These are phyloP conservation scores for Calliphora vomitoria DNA, from an alignment of 2,888 invertebrate genomes.

Conservation along the genomic window DNA sequence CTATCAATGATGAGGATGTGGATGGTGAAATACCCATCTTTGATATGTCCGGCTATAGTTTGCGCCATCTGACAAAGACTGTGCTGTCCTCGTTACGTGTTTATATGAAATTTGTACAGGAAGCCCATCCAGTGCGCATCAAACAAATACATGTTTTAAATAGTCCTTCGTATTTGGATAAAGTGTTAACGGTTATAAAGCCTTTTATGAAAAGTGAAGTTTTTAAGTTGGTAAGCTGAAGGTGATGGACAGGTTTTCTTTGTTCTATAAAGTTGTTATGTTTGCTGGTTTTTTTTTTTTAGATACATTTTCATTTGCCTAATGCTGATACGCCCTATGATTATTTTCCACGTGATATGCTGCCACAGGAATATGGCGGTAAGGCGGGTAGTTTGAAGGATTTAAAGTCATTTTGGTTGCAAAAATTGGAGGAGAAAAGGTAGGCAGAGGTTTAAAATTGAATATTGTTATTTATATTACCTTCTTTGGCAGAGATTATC, in stretches of 20 bases:
- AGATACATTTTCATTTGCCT: constrained; percentile 90
- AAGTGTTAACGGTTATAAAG: constrained; percentile 87
- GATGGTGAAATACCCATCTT: constrained; percentile 90
- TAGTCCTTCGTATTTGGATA: constrained; percentile 88
- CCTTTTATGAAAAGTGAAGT: constrained; percentile 89
- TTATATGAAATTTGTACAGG: constrained; percentile 91
- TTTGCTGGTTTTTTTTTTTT: background rate
- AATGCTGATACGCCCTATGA: constrained; percentile 88
- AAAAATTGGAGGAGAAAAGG: constrained; percentile 87
- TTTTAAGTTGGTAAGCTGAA: constrained; percentile 86
- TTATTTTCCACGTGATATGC: constrained; percentile 87
- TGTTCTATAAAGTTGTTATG: background rate
- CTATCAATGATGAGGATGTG: constrained; percentile 85
- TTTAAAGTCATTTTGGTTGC: constrained; percentile 87
- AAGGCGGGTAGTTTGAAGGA: constrained; percentile 87
- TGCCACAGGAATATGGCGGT: constrained; percentile 90
- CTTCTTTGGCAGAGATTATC: constrained; percentile 85
- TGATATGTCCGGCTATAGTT: constrained; percentile 88
- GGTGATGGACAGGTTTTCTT: too few species aligned
- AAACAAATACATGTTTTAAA: constrained; percentile 89
- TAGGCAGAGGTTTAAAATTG: constrained; percentile 79
- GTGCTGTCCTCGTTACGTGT: constrained; percentile 88
- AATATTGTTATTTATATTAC: background rate
- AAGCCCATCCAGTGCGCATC: constrained; percentile 89
- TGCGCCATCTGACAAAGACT: constrained; percentile 88